Evolutionary conservation across 92 coral and sea anemone genomes (phyloP), one percentile per base, ranked within the genome.

Genomic region (Hydrozoanthus gracilis): DNA sequence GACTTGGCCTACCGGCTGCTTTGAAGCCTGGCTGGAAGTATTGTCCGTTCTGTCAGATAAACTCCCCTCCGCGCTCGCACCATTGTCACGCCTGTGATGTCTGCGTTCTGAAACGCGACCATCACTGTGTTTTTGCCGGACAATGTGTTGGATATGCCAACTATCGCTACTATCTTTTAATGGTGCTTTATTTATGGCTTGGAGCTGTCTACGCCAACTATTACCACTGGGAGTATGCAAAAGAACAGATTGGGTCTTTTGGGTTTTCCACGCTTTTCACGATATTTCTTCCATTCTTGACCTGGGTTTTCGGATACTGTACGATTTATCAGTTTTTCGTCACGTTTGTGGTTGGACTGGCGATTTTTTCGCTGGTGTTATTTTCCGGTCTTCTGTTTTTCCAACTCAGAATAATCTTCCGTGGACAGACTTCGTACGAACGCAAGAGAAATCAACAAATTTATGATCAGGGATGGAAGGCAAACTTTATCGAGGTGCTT

Each of bases 21-120:
- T 68, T 96, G 76, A 96, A 96, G 88, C 98, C 96, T 4, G 99
- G 99, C 6, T 96, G 99, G 99, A 80, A 92, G 2, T 96, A 96
- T 75, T 96, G 99, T 35, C 99, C 99, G 2, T 96, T 93, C 73
- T 96, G 99, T 61, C 99, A 96, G 69, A 87, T 91, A 35, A 96
- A 96, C 76, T 78, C 98, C 11, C 99, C 99, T 11, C 98, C 98
- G 11, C 86, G 99, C 18, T 93, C 99, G 0, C 87, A 91, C 48
- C 99, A 96, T 72, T 96, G 99, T 64, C 99, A 96, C 56, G 92
- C 92, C 14, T 96, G 99, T 58, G 89, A 96, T 65, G 92, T 92
- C 12, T 96, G 99, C 74, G 95, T 96, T 7, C 80, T 96, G 78
- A 92, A 96, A 73, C 87, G 99, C 52, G 99, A 96, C 73, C 99